Conservation (phyloP, 2,113 vertebrate genomes). For the Athene cunicularia region DNA sequence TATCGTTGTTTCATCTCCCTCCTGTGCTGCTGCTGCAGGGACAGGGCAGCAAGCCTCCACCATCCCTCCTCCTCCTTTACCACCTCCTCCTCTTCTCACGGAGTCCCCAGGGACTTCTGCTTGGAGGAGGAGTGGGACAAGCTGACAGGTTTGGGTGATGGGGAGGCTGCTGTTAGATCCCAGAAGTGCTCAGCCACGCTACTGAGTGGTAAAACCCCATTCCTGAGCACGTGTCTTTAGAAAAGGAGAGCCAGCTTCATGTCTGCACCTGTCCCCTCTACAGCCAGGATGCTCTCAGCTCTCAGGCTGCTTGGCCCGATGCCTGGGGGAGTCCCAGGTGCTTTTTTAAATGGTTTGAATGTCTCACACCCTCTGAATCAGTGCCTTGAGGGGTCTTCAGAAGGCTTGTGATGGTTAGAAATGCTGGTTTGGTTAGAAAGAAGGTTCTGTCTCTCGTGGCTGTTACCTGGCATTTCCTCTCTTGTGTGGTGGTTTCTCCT, state of each 20-base stretch:
- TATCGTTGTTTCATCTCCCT: neutral
- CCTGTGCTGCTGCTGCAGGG: neutral
- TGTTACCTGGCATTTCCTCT: constrained; percentile 1
- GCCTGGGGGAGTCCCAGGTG: neutral
- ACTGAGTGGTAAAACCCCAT: neutral
- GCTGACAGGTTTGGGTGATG: neutral
- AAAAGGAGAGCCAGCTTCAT: neutral
- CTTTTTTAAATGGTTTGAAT: neutral
- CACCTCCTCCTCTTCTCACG: neutral
- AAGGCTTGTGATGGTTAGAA: neutral
- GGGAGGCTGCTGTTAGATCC: neutral
- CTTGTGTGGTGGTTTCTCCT: neutral
- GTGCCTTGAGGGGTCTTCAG: neutral
- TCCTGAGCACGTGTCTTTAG: neutral
- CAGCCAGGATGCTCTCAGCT: neutral
- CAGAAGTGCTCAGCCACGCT: neutral
- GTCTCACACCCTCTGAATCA: neutral
- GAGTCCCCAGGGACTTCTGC: neutral
- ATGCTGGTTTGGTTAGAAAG: neutral
- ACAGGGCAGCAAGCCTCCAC: neutral
- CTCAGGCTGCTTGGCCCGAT: neutral
- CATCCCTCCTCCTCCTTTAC: neutral
- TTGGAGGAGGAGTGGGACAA: neutral
- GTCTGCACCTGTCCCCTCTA: neutral
- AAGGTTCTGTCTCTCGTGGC: neutral